Evolutionary conservation across 1,140 invertebrate species (phyloP).

Genomic region (Drosophila burlai): DNA sequence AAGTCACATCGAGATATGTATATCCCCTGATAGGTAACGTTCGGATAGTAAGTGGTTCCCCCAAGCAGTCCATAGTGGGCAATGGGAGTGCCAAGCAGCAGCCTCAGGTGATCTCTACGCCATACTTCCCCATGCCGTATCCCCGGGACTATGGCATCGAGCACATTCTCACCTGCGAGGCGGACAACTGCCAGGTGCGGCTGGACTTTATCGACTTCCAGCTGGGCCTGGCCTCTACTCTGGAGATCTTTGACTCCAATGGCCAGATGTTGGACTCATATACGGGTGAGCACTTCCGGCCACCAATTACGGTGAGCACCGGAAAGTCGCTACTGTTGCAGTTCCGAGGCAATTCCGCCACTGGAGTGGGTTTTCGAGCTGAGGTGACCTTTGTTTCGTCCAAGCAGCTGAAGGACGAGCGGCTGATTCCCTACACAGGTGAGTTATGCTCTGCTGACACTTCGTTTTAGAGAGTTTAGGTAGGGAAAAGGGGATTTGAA

Average conservation of each 20-base stretch:
- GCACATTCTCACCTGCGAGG: conserved; percentile 88
- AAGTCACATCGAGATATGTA: not conserved
- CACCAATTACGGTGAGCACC: conserved; percentile 89
- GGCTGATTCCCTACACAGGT: conserved; percentile 87
- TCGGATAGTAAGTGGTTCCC: conserved; percentile 87
- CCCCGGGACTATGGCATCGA: conserved; percentile 89
- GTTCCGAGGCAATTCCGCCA: conserved; percentile 90
- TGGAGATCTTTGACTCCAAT: conserved; percentile 91
- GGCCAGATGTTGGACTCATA: conserved; percentile 89
- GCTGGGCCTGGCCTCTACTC: conserved; percentile 88
- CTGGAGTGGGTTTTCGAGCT: conserved; percentile 89
- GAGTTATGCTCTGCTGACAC: conserved; percentile 18
- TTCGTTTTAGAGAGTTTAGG: not conserved
- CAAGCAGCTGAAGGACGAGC: conserved; percentile 86
- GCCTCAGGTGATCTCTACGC: conserved; percentile 86
- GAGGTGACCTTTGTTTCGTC: conserved; percentile 88
- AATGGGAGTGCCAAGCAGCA: conserved; percentile 69
- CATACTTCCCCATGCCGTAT: conserved; percentile 90
- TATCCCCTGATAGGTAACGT: conserved; percentile 87
- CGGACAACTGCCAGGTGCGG: conserved; percentile 87
- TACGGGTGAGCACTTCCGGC: conserved; percentile 89
- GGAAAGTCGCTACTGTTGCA: conserved; percentile 88
- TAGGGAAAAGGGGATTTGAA: not conserved
- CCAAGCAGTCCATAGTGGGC: conserved; percentile 68
- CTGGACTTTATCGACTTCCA: conserved; percentile 90